Evolutionary conservation across 2,888 invertebrate species (phyloP).

Genomic region (Gymnoscelis rufifasciata): DNA sequence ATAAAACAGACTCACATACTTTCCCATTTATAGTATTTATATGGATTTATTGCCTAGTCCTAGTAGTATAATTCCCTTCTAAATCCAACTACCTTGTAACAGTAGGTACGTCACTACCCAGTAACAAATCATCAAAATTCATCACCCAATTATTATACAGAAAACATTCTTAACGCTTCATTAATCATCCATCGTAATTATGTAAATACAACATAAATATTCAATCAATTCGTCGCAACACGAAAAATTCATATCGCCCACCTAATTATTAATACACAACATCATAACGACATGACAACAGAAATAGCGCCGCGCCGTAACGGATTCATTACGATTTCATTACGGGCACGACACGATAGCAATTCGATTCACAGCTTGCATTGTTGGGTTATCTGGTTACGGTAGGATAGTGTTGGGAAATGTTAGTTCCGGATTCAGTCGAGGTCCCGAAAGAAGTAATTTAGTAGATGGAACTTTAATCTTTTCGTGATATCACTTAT

Average conservation of each 20-base stretch:
- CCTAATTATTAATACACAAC: conserved; percentile 22
- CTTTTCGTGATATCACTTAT: no score
- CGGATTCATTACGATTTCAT: conserved; percentile 73
- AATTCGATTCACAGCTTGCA: conserved; percentile 73
- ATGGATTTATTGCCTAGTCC: no score
- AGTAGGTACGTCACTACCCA: no score
- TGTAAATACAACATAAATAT: not conserved
- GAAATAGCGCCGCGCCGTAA: conserved; percentile 46
- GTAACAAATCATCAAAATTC: not conserved
- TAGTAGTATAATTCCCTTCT: no score
- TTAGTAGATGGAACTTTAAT: no score
- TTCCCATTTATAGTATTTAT: no score
- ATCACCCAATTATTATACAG: not conserved
- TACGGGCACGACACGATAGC: conserved; percentile 62
- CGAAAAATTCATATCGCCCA: conserved; percentile 3
- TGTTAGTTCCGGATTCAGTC: no score
- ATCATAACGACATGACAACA: conserved; percentile 36
- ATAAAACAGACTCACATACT: no score
- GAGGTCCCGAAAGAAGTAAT: no score
- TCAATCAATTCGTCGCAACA: not conserved
- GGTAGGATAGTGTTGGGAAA: no score
- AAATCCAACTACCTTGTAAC: no score
- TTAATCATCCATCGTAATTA: not conserved
- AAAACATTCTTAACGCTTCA: not conserved
- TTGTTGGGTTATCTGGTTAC: conserved; percentile 52